phyloP scores from a whole-genome alignment of 1,140 invertebrate species.

The Drosophila santomea region DNA sequence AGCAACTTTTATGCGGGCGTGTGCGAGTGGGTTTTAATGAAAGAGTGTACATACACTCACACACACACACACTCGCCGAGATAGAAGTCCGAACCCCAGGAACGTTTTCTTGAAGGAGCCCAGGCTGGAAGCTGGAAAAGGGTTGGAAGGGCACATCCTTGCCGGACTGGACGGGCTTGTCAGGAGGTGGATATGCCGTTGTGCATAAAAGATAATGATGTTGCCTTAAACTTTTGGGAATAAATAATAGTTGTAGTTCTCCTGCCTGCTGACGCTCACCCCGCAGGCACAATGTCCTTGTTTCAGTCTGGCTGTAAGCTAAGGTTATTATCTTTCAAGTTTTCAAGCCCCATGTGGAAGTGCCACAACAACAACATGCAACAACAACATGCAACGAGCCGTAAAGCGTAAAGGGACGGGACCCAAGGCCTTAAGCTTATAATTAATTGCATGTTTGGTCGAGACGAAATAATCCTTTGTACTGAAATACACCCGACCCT shows the following conservation, averaged over 20 bases:
- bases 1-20: conserved; percentile 70
- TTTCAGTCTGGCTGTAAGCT: conserved; percentile 67
- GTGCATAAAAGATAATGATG: conserved; percentile 84
- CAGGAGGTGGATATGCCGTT: conserved; percentile 27
- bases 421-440: conserved; percentile 85
- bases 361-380: conserved; percentile 66
- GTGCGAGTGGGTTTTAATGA: conserved; percentile 58
- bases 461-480: conserved; percentile 85
- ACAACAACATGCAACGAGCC: conserved; percentile 58
- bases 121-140: conserved; percentile 5
- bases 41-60: conserved; percentile 38
- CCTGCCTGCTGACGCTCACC: not conserved
- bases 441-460: conserved; percentile 85
- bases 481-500: conserved; percentile 66
- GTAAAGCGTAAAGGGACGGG: conserved; percentile 76
- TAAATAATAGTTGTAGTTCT: conserved; percentile 80
- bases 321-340: conserved; percentile 84
- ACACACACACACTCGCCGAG: not conserved
- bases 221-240: conserved; percentile 84
- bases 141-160: conserved; percentile 37
- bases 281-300: conserved; percentile 27
- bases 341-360: conserved; percentile 71
- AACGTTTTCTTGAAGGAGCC: conserved; percentile 66
- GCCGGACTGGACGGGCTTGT: conserved; percentile 22
- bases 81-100: not conserved